phyloP scores from a whole-genome alignment of 2,888 invertebrate species.

The Ethmia dodecea region DNA sequence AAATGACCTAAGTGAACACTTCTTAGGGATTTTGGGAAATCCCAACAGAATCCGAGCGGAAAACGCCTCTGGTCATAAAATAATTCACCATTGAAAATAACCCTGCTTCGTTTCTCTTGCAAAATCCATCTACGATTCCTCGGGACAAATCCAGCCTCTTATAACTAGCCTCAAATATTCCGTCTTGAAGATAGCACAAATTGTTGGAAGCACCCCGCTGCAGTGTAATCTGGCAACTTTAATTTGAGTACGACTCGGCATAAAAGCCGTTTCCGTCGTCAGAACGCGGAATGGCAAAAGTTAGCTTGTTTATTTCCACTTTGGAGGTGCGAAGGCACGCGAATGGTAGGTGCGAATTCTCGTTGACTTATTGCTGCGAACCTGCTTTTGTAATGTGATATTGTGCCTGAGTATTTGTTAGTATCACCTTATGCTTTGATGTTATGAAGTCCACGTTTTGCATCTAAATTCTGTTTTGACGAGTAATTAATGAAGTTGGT shows the following conservation, averaged over 20 bases:
- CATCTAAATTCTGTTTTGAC: too few species aligned
- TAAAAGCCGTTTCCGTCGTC: conserved; percentile 36
- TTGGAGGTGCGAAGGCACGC: conserved; percentile 45
- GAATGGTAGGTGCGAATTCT: conserved; percentile 48
- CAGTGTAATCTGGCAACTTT: conserved; percentile 48
- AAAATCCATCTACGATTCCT: neutral
- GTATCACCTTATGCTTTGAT: too few species aligned
- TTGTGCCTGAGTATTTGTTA: conserved; percentile 5
- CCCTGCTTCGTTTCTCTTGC: too few species aligned
- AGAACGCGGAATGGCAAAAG: conserved; percentile 56
- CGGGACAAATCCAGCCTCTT: neutral
- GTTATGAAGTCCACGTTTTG: too few species aligned
- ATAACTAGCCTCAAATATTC: conserved; percentile 11
- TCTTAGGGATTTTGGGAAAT: too few species aligned
- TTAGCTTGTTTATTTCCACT: conserved; percentile 62
- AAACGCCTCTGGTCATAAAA: conserved; percentile 1
- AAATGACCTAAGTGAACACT: too few species aligned
- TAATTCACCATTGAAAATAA: neutral
- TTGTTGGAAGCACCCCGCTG: conserved; percentile 28
- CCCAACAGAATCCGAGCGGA: too few species aligned
- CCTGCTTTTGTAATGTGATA: conserved; percentile 14
- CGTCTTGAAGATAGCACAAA: conserved; percentile 22
- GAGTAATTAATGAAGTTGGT: too few species aligned
- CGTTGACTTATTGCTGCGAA: conserved; percentile 37
- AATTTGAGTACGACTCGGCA: conserved; percentile 41